Percentiles rank a stretch among this genome's conserved stretches.
These are phyloP conservation scores for Melolontha melolontha DNA, from an alignment of 2,888 invertebrate species.

Conservation along the genomic window DNA sequence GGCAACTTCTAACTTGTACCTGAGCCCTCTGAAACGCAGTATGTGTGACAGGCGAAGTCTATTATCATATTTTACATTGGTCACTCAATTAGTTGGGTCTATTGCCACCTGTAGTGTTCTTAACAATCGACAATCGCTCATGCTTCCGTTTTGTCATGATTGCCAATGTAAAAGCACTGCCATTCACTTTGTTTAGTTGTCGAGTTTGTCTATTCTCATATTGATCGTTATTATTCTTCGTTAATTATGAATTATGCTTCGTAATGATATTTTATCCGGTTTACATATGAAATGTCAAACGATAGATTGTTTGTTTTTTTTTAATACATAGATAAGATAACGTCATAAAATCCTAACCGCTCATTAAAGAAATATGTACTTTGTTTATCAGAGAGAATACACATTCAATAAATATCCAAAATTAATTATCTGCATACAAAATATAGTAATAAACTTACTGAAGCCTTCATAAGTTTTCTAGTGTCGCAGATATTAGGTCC, in stretches of 20 bases:
- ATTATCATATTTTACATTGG: slow-evolving; percentile 51
- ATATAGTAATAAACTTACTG: no score
- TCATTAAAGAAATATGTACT: no score
- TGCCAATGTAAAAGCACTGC: slow-evolving; percentile 47
- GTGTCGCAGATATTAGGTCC: no score
- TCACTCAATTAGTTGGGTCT: slow-evolving; percentile 59
- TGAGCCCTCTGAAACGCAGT: slow-evolving; percentile 19
- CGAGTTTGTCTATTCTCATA: slow-evolving; percentile 50
- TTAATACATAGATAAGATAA: no score
- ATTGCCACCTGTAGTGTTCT: slow-evolving; percentile 57
- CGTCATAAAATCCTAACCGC: no score
- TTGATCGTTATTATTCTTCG: slow-evolving; percentile 52
- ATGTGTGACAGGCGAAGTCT: slow-evolving; percentile 30
- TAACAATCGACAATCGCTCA: slow-evolving; percentile 61
- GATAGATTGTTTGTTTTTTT: no score
- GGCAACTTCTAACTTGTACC: background rate
- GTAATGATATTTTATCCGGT: slow-evolving; percentile 40
- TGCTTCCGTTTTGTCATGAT: slow-evolving; percentile 59
- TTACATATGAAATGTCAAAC: no score
- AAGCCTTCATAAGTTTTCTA: no score
- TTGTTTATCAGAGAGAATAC: no score
- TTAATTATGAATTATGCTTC: slow-evolving; percentile 50
- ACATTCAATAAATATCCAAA: no score
- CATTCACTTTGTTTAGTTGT: slow-evolving; percentile 51
- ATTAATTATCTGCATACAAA: no score